These are phyloP conservation scores for Drosophila pruinosa DNA, from an alignment of 1,140 invertebrate genomes.

Conservation along the genomic window DNA sequence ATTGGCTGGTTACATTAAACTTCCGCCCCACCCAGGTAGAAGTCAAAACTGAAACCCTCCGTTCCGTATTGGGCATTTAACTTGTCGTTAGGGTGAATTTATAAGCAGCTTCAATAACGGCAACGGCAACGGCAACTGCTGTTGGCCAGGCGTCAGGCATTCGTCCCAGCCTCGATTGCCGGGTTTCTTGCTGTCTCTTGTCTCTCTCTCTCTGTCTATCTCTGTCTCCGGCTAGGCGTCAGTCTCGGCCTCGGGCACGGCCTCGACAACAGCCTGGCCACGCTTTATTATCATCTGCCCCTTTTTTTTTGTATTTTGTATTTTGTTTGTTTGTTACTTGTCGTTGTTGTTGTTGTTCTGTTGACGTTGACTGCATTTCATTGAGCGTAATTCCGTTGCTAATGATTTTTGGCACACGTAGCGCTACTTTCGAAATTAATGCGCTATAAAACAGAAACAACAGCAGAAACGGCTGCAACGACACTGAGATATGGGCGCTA, in stretches of 20 bases:
- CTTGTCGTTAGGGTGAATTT: slow-evolving; percentile 79
- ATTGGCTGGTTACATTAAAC: background rate
- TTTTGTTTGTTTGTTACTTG: slow-evolving; percentile 10
- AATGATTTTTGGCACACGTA: slow-evolving; percentile 82
- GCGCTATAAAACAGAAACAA: slow-evolving; percentile 71
- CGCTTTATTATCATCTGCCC: slow-evolving; percentile 75
- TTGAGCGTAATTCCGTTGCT: slow-evolving; percentile 82
- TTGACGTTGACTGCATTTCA: slow-evolving; percentile 76
- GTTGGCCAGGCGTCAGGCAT: slow-evolving; percentile 44
- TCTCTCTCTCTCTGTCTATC: background rate
- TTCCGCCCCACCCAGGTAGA: background rate
- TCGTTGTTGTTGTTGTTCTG: background rate
- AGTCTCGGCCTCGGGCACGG: slow-evolving; percentile 11
- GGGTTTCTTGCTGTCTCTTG: background rate
- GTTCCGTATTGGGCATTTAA: slow-evolving; percentile 58
- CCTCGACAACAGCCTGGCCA: slow-evolving; percentile 51
- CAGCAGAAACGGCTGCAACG: slow-evolving; percentile 42
- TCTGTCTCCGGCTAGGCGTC: slow-evolving; percentile 6
- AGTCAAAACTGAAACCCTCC: slow-evolving; percentile 36
- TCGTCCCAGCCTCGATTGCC: slow-evolving; percentile 31
- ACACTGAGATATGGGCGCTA: slow-evolving; percentile 73
- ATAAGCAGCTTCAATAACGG: slow-evolving; percentile 59
- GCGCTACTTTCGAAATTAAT: slow-evolving; percentile 78
- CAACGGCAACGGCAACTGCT: background rate
- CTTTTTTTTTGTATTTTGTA: slow-evolving; percentile 35